Conservation (phyloP, 2,888 invertebrate species). For the Choristoneura rosaceana region DNA sequence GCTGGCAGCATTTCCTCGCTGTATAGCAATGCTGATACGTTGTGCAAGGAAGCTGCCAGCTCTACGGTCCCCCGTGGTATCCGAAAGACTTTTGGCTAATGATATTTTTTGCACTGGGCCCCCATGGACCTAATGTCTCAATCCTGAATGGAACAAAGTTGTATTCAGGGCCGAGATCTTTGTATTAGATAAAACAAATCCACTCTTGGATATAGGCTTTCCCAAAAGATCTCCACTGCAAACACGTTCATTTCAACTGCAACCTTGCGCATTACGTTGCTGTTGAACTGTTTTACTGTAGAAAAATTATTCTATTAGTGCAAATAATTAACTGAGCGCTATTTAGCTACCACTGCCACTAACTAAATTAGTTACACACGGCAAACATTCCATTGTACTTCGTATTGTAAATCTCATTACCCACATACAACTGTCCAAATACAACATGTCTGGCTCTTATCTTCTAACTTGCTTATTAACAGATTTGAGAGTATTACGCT, state of each 20-base stretch:
- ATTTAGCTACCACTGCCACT: background rate
- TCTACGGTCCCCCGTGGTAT: no score
- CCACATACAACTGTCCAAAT: background rate
- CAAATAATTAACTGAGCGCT: background rate
- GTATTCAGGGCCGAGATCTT: no score
- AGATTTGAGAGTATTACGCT: constrained; percentile 10
- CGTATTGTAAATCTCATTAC: background rate
- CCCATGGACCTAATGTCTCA: no score
- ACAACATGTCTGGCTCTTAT: constrained; percentile 16
- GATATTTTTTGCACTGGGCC: no score
- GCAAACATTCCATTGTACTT: background rate
- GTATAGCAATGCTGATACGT: no score
- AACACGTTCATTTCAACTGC: background rate
- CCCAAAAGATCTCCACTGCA: no score
- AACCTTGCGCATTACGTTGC: background rate
- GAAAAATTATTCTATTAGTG: background rate
- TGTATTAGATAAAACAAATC: no score
- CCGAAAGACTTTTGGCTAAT: no score
- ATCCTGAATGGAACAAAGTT: no score
- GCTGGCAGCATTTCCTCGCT: no score
- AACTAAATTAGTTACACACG: background rate
- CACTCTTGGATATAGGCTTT: no score
- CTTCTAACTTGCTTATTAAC: constrained; percentile 21
- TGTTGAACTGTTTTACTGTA: background rate
- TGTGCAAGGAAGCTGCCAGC: no score